Evolutionary conservation across 2,113 vertebrate species (phyloP), one percentile per base, ranked within the genome.

Genomic region (Erythrocercus mccallii): DNA sequence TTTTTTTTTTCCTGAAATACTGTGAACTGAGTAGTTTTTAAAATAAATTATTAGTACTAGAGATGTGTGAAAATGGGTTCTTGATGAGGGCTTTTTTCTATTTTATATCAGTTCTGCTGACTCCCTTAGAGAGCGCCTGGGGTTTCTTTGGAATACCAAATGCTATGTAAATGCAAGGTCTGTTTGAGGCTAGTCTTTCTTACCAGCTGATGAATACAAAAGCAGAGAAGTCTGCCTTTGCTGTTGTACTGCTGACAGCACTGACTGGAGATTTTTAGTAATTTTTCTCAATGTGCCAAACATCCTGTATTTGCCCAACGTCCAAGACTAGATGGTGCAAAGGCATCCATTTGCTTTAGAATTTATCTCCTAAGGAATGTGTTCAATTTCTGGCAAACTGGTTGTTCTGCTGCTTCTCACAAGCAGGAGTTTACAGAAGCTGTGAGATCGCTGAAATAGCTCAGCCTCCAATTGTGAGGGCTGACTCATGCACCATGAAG

Each of bases 291-390:
- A 5, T 12, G 9, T 62, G 19, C 45, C 50, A 9, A 45, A 37
- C 20, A 58, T 19, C 42, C 47, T 42, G 18, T 58, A 19, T 57
- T 47, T 86, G 38, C 45, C 31, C 37, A 51, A 15, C 44, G 23
- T 50, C 10, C 13, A 23, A 64, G 51, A n/a, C 18, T 0, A 0
- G 19, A 50, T 27, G 51, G 31, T 12, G 3, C 24, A 65, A 44
- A 80, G 25, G 15, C 51, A 45, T 66, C 35, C 18, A 57, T 83
- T 61, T 62, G n/a, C n/a, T 83, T 30, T 45, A 42, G 64, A 90
- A 65, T 56, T 85, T 28, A 53, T 74, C 23, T 81, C 19, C 38
- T 71, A 16, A 70, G 78, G 21, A 71, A 15, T 42, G 50, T 4
- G 12, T 90, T 71, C 65, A 10, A 1, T 56, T 74, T 84, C 61